Evolutionary conservation across 2,113 vertebrate genomes (phyloP).

Genomic region (Dipodomys stephensi): DNA sequence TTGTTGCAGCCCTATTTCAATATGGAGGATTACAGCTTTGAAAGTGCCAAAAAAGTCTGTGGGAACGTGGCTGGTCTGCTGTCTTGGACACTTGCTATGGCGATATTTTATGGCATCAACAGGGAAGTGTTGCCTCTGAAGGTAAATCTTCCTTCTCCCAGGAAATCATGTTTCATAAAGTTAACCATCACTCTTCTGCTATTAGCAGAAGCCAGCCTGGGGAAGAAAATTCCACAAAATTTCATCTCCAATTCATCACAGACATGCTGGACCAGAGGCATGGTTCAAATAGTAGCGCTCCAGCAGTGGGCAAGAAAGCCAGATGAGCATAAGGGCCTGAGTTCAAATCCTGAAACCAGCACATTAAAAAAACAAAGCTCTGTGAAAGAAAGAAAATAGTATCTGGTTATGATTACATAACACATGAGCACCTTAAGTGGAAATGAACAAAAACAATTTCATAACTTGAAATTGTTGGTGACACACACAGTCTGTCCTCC

Average conservation of each 20-base stretch:
- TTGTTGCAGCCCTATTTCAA: constrained; percentile 89
- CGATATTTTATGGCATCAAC: constrained; percentile 88
- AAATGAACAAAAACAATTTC: not conserved
- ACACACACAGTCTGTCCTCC: rapidly evolving
- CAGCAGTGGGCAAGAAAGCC: too few species aligned
- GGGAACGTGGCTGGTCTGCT: constrained; percentile 90
- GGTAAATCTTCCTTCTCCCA: constrained; percentile 78
- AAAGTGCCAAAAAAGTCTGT: constrained; percentile 88
- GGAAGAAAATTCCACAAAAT: too few species aligned
- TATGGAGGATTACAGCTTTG: constrained; percentile 88
- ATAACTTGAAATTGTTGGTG: not conserved
- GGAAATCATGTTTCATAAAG: not conserved
- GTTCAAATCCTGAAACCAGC: not conserved
- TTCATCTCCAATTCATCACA: too few species aligned
- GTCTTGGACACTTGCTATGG: constrained; percentile 90
- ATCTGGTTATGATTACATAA: not conserved
- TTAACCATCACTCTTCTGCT: not conserved
- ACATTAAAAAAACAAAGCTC: not conserved
- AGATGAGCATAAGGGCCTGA: not conserved
- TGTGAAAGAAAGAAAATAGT: constrained; percentile 24
- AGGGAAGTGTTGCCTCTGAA: constrained; percentile 89
- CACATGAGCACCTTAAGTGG: not conserved
- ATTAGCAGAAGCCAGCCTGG: not conserved
- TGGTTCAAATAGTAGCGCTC: too few species aligned
- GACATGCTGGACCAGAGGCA: too few species aligned